These are phyloP conservation scores for Amphimallon solstitiale DNA, from an alignment of 2,888 invertebrate genomes.

Conservation along the genomic window DNA sequence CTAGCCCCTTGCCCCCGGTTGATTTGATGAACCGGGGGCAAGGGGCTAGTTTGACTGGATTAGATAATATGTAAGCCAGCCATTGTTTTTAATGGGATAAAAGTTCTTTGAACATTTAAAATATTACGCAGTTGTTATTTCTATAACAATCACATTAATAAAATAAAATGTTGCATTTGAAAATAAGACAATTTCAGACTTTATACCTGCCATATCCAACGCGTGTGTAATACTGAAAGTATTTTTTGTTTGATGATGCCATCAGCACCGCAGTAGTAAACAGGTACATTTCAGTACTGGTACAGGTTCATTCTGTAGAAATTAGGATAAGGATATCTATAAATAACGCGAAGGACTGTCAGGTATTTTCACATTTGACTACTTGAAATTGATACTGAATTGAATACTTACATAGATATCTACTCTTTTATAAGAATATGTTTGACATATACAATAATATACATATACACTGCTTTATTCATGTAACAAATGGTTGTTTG, in stretches of 20 bases:
- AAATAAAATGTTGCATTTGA: not conserved
- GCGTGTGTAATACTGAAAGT: constrained; percentile 19
- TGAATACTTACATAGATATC: too few relatives aligned
- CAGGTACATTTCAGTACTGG: constrained; percentile 31
- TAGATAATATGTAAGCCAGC: too few relatives aligned
- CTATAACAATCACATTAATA: not conserved
- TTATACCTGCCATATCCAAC: constrained; percentile 1
- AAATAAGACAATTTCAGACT: constrained; percentile 6
- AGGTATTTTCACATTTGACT: constrained; percentile 27
- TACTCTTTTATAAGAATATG: too few relatives aligned
- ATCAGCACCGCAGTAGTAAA: constrained; percentile 22
- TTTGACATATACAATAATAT: too few relatives aligned
- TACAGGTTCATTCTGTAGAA: constrained; percentile 37
- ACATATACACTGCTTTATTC: too few relatives aligned
- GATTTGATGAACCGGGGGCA: too few relatives aligned
- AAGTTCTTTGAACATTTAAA: too few relatives aligned
- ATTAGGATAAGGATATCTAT: constrained; percentile 49
- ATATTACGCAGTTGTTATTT: too few relatives aligned
- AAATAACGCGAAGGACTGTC: constrained; percentile 46
- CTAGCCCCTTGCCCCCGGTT: too few relatives aligned
- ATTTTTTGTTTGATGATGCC: constrained; percentile 35
- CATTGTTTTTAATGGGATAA: too few relatives aligned
- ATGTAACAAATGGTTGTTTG: too few relatives aligned
- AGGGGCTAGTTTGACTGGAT: too few relatives aligned
- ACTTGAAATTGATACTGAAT: not conserved